A percentile compares a stretch with the other conserved stretches of the same genome.
These are phyloP conservation scores for Prosapia bicincta DNA, from an alignment of 2,888 invertebrate genomes.

Conservation along the genomic window DNA sequence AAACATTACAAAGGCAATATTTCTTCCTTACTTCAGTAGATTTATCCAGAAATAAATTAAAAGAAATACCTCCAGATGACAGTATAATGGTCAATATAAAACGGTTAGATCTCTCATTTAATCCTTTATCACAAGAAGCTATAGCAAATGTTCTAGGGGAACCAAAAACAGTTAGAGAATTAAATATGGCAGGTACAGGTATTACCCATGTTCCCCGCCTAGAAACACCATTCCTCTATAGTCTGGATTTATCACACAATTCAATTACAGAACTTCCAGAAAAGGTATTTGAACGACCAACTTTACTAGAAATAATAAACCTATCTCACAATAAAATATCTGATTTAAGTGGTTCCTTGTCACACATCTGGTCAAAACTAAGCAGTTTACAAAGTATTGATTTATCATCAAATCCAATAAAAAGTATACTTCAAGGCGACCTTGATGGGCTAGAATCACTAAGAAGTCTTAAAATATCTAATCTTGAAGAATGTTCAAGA, in stretches of 20 bases:
- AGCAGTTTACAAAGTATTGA: conserved; percentile 70
- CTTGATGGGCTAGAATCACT: conserved; percentile 68
- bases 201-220: conserved; percentile 63
- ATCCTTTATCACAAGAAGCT: conserved; percentile 72
- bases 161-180: conserved; percentile 78
- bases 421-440: conserved; percentile 69
- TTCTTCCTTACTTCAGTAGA: conserved; percentile 77
- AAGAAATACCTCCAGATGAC: conserved; percentile 77
- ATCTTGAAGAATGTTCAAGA: conserved; percentile 64
- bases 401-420: conserved; percentile 80
- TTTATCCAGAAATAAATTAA: conserved; percentile 72
- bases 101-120: conserved; percentile 77
- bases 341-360: conserved; percentile 57
- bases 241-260: conserved; percentile 75
- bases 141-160: conserved; percentile 75
- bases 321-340: conserved; percentile 67
- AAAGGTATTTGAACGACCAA: conserved; percentile 71
- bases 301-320: conserved; percentile 72
- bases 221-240: conserved; percentile 81
- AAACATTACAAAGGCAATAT: conserved; percentile 77
- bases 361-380: conserved; percentile 66
- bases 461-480: conserved; percentile 51
- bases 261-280: conserved; percentile 62
- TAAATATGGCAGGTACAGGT: conserved; percentile 79
- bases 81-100: conserved; percentile 86